Percentiles rank a stretch among this genome's conserved stretches.
phyloP scores from a whole-genome alignment of 2,888 invertebrate species.

The Salticus scenicus region DNA sequence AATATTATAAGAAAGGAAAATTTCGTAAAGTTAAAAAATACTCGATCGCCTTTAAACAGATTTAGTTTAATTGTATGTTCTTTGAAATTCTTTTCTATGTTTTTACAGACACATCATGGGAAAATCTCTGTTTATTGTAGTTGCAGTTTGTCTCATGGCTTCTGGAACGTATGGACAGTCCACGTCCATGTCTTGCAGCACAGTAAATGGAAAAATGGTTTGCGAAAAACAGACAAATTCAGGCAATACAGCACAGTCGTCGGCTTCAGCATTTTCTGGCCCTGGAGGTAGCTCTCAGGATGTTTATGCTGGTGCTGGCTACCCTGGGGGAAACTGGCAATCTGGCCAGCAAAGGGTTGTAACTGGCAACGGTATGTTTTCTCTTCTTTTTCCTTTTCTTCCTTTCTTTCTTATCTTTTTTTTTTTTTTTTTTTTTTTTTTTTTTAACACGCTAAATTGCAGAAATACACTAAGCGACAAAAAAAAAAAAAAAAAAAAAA shows the following conservation, averaged over 20 bases:
- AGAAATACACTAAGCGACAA: too few species aligned
- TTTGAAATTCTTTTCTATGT: neutral
- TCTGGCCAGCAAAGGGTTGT: neutral
- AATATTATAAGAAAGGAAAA: too few species aligned
- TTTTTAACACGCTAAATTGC: too few species aligned
- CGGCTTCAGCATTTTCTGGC: neutral
- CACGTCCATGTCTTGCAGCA: slow-evolving; percentile 29
- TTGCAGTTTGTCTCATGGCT: slow-evolving; percentile 28
- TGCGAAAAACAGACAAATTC: slow-evolving; percentile 8
- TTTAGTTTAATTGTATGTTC: too few species aligned
- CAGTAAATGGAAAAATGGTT: neutral
- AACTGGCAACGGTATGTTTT: neutral
- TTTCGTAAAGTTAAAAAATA: too few species aligned
- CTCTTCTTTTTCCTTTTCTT: too few species aligned
- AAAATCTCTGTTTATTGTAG: neutral
- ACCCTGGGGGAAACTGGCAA: neutral
- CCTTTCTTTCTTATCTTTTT: too few species aligned
- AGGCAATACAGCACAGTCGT: slow-evolving; percentile 20
- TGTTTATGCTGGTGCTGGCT: slow-evolving; percentile 11
- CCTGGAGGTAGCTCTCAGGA: neutral
- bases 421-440: too few species aligned
- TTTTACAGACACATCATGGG: neutral
- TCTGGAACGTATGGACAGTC: neutral
- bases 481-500: too few species aligned
- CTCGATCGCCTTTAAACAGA: too few species aligned